These are phyloP conservation scores for Ligdia adustata DNA, from an alignment of 2,888 invertebrate genomes.

Conservation along the genomic window DNA sequence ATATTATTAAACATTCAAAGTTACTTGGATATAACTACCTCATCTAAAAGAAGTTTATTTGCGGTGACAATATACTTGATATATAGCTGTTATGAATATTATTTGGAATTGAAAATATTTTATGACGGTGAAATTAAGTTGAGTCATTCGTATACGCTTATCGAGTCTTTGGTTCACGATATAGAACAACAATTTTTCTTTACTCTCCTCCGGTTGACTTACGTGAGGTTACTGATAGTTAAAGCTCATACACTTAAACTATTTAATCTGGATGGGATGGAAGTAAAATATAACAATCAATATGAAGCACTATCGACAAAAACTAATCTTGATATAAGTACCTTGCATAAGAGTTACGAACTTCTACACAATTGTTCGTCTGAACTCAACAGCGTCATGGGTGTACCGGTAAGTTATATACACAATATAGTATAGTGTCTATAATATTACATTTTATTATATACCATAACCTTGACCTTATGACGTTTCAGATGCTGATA, in stretches of 20 bases:
- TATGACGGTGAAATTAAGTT: conserved; percentile 16
- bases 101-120: conserved; percentile 33
- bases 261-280: conserved; percentile 36
- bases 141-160: conserved; percentile 3
- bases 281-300: conserved; percentile 35
- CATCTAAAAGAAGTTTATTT: conserved; percentile 31
- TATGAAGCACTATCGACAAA: conserved; percentile 55
- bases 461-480: no score
- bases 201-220: conserved; percentile 48
- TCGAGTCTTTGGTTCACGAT: conserved; percentile 53
- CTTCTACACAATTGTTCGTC: conserved; percentile 60
- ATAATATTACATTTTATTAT: no score
- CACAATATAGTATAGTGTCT: no score
- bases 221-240: conserved; percentile 52
- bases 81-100: conserved; percentile 45
- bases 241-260: conserved; percentile 56
- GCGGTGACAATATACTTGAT: conserved; percentile 39
- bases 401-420: conserved; percentile 60
- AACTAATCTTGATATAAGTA: conserved; percentile 49
- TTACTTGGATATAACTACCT: conserved; percentile 40
- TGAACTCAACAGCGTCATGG: conserved; percentile 62
- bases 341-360: conserved; percentile 61
- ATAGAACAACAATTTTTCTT: conserved; percentile 57
- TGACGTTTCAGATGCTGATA: conserved; percentile 53
- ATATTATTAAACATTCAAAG: conserved; percentile 52